Evolutionary conservation across 1,140 invertebrate species (phyloP), one percentile per base, ranked within the genome.

Genomic region (Drosophila fuyamai): DNA sequence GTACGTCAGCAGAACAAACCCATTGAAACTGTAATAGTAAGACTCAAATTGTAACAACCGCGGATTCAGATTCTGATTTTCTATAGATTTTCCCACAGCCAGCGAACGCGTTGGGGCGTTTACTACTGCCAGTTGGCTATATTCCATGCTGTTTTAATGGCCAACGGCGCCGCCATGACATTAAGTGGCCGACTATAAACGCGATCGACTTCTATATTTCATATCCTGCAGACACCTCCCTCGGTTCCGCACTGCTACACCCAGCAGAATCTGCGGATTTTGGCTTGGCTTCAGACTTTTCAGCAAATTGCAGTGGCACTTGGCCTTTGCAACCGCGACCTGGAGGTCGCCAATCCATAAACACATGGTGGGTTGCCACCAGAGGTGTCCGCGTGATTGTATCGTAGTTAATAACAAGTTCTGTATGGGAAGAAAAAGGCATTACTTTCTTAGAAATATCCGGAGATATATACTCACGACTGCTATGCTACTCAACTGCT

Each of bases 251-350:
- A 27, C 9, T 47, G 18, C 18, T 47, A 59, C 67, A 55, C 76
- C 76, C 51, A 62, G 29, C 35, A 56, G 43, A 27, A 48, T 18
- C 23, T 1, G 32, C 48, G 12, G 18, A 27, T 68, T 48, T 47
- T n/a, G 38, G 38, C 16, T 32, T 27, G 43, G 71, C 60, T 51
- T 61, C 73, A 55, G 59, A 48, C 54, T 65, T 44, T 76, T 57
- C 16, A 50, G 65, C 82, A 79, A 86, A 85, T 86, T 85, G 65
- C 81, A 82, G 82, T 82, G 79, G 70, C 82, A 79, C 65, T 76
- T 86, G 75, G 55, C 75, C 70, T 88, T 81, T 85, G 43, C 51
- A 59, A 72, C 40, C 32, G 50, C 40, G 40, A 80, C 55, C 61
- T 41, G 44, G n/a, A 41, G 72, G 47, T 53, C 68, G 41, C 46